Evolutionary conservation across 2,888 invertebrate species (phyloP).

Genomic region (Dryobota labecula): DNA sequence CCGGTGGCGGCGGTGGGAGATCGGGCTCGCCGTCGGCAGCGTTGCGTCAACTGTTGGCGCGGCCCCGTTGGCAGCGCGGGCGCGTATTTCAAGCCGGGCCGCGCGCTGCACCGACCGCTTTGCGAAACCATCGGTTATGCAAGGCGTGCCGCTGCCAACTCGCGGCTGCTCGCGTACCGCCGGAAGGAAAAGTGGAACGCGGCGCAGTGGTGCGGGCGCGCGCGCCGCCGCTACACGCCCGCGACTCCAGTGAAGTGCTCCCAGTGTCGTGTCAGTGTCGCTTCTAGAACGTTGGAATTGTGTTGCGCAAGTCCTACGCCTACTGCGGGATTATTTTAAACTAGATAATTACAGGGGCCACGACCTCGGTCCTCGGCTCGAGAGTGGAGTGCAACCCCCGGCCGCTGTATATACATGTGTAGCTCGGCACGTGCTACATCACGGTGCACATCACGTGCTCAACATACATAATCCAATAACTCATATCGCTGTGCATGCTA

Average conservation of each 20-base stretch:
- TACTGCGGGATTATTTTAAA: conserved; percentile 88
- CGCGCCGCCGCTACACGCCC: conserved; percentile 88
- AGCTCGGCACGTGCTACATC: conserved; percentile 75
- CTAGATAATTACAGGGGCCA: conserved; percentile 81
- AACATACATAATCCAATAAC: conserved; percentile 71
- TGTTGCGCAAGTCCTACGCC: conserved; percentile 89
- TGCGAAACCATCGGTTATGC: conserved; percentile 90
- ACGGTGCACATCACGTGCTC: conserved; percentile 76
- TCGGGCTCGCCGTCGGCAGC: conserved; percentile 61
- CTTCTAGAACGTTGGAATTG: conserved; percentile 88
- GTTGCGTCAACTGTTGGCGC: conserved; percentile 81
- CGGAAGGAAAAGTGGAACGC: conserved; percentile 91
- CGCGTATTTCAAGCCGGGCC: conserved; percentile 88
- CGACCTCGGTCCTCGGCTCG: conserved; percentile 72
- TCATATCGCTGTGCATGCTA: conserved; percentile 72
- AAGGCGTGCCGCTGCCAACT: conserved; percentile 90
- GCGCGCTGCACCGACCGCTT: conserved; percentile 88
- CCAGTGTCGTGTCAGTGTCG: conserved; percentile 89
- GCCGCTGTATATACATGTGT: conserved; percentile 70
- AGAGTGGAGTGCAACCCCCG: conserved; percentile 73
- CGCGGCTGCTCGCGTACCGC: conserved; percentile 85
- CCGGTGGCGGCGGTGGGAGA: conserved; percentile 62
- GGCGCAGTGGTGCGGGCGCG: conserved; percentile 88
- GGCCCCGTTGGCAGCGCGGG: conserved; percentile 84
- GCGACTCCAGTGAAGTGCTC: conserved; percentile 86